Evolutionary conservation across 2,113 vertebrate species (phyloP).

Genomic region (Micromys minutus): DNA sequence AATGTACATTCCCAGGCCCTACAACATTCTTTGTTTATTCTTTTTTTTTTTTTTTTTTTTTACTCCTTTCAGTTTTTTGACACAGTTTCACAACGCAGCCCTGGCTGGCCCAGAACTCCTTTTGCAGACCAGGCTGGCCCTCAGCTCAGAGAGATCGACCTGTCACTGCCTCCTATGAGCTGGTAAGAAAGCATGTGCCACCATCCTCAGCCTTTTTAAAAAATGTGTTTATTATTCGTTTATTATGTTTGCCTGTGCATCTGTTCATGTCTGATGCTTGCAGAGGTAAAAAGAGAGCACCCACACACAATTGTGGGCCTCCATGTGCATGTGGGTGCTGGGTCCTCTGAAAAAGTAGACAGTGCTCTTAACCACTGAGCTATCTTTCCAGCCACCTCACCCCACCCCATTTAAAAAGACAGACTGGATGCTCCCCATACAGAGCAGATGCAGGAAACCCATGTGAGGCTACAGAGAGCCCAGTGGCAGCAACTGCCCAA

Average conservation of each 20-base stretch:
- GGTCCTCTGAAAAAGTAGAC: not conserved
- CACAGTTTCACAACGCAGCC: not conserved
- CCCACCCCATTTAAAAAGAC: not conserved
- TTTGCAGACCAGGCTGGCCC: not conserved
- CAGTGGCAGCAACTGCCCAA: not conserved
- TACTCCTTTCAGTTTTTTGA: not conserved
- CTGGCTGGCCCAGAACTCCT: not conserved
- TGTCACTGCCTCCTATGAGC: not conserved
- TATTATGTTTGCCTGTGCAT: no score
- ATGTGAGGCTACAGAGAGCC: not conserved
- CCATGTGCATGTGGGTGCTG: not conserved
- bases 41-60: not conserved
- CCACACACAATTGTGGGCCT: not conserved
- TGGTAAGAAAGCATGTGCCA: not conserved
- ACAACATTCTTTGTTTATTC: not conserved
- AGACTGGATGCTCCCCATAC: fast-evolving
- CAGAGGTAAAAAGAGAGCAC: not conserved
- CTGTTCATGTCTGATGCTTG: not conserved
- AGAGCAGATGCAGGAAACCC: not conserved
- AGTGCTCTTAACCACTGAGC: not conserved
- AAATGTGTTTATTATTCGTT: not conserved
- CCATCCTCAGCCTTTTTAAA: not conserved
- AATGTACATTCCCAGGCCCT: not conserved
- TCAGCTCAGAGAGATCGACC: not conserved
- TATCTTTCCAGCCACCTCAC: not conserved